Evolutionary conservation across 2,113 vertebrate species (phyloP).

Genomic region (Kryptolebias marmoratus): DNA sequence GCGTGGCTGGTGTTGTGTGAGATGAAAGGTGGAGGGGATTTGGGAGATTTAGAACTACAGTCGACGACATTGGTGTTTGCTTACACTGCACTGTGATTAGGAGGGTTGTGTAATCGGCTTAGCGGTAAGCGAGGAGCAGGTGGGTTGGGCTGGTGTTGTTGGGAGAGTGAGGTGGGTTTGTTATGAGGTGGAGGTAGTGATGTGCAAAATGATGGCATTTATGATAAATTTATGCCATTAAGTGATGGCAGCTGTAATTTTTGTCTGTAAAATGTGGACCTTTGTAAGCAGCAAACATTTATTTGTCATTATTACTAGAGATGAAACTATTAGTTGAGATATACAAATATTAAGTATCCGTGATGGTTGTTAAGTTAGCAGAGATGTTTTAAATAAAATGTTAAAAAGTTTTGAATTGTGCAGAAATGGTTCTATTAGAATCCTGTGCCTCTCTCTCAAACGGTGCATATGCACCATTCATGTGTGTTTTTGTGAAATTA

Average conservation of each 20-base stretch:
- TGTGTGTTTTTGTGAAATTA: constrained; percentile 42
- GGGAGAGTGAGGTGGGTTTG: constrained; percentile 33
- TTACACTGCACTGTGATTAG: constrained; percentile 71
- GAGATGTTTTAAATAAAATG: no score
- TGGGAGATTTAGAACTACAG: constrained; percentile 72
- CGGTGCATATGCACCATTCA: constrained; percentile 27
- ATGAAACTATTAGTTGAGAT: neutral
- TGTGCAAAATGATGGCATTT: constrained; percentile 57
- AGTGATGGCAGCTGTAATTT: constrained; percentile 54
- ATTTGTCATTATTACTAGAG: neutral
- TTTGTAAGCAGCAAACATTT: neutral
- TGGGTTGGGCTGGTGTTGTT: constrained; percentile 55
- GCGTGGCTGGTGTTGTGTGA: constrained; percentile 52
- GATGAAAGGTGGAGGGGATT: constrained; percentile 77
- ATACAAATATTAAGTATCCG: neutral
- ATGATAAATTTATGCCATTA: constrained; percentile 44
- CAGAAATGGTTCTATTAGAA: neutral
- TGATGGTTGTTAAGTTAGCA: no score
- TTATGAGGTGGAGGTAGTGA: constrained; percentile 50
- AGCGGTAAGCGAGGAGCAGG: constrained; percentile 70
- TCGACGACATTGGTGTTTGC: constrained; percentile 69
- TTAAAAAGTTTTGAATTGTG: no score
- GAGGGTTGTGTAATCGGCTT: constrained; percentile 77
- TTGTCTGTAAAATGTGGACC: constrained; percentile 10
- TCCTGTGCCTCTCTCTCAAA: constrained; percentile 14